Conservation (phyloP, 2,888 invertebrate species). For the Acanthococcus lagerstroemiae region DNA sequence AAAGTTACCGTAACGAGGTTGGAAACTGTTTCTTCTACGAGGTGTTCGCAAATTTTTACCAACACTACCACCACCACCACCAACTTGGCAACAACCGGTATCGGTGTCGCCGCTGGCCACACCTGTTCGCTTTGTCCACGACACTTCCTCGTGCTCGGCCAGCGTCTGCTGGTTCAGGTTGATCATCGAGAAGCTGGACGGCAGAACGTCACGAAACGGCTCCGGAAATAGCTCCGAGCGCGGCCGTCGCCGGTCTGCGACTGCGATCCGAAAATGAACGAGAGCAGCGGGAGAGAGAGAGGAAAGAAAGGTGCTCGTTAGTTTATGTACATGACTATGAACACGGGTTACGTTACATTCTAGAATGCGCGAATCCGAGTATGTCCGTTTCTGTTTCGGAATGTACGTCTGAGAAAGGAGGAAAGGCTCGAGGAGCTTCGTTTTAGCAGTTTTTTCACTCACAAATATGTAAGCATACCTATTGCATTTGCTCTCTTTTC, state of each 20-base stretch:
- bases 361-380: no score
- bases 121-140: slow-evolving; percentile 5
- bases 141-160: neutral
- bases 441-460: no score
- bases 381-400: no score
- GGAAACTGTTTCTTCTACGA: slow-evolving; percentile 24
- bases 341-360: no score
- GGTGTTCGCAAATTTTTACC: slow-evolving; percentile 50
- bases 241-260: slow-evolving; percentile 1
- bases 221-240: slow-evolving; percentile 14
- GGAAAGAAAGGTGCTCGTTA: neutral
- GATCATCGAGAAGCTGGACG: slow-evolving; percentile 21
- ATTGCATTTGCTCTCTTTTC: no score
- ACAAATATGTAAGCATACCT: no score
- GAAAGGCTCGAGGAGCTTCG: no score
- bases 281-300: neutral
- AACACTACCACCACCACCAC: slow-evolving; percentile 42
- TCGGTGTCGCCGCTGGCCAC: slow-evolving; percentile 50
- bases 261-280: no score
- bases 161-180: slow-evolving; percentile 12
- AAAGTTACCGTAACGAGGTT: slow-evolving; percentile 31
- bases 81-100: slow-evolving; percentile 65
- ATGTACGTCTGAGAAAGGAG: no score
- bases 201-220: slow-evolving; percentile 5
- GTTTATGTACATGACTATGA: no score